Conservation (phyloP, 1,140 invertebrate species). For the Eumaeus atala region DNA sequence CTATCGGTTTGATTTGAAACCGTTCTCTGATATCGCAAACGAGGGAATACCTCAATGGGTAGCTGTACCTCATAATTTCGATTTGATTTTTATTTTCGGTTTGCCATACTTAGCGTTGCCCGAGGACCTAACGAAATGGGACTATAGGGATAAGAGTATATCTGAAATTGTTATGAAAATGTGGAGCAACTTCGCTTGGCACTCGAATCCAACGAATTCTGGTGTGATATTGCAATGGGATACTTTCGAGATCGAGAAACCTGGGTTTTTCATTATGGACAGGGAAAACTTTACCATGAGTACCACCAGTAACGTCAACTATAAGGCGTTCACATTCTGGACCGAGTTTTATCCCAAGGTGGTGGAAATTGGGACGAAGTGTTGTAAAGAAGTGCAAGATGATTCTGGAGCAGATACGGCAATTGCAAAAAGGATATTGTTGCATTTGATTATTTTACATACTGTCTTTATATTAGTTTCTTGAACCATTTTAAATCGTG, state of each 20-base stretch:
- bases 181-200: conserved; percentile 83
- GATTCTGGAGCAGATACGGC: conserved; percentile 45
- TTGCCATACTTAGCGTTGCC: conserved; percentile 79
- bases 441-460: conserved; percentile 36
- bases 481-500: conserved; percentile 22
- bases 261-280: conserved; percentile 82
- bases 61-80: conserved; percentile 84
- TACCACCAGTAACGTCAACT: conserved; percentile 77
- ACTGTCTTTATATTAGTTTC: conserved; percentile 40
- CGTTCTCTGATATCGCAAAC: conserved; percentile 76
- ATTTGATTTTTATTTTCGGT: conserved; percentile 86
- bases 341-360: conserved; percentile 86
- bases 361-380: conserved; percentile 79
- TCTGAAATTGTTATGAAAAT: conserved; percentile 85
- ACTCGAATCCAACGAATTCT: conserved; percentile 80
- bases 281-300: conserved; percentile 82
- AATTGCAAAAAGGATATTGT: conserved; percentile 27
- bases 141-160: conserved; percentile 82
- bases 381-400: conserved; percentile 77
- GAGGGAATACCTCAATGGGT: conserved; percentile 82
- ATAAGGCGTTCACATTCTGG: conserved; percentile 86
- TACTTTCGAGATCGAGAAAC: conserved; percentile 76
- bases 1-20: conserved; percentile 85
- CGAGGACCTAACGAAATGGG: conserved; percentile 78
- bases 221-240: conserved; percentile 83